phyloP scores from a whole-genome alignment of 1,140 invertebrate species.

The Cryptotermes secundus region DNA sequence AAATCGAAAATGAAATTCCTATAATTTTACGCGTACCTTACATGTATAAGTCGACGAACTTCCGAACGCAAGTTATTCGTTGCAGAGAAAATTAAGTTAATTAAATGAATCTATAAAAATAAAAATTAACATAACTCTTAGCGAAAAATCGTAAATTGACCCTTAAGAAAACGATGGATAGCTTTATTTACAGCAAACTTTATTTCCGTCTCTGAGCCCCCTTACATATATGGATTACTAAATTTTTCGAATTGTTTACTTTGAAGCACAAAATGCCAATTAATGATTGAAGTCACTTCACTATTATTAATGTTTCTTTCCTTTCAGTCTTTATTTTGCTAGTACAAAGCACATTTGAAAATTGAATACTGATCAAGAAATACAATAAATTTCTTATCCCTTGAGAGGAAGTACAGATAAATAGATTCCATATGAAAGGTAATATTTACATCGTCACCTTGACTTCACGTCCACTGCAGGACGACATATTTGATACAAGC shows the following conservation, averaged over 20 bases:
- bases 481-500: background rate
- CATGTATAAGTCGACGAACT: too few species aligned
- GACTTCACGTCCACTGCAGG: background rate
- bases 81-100: too few species aligned
- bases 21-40: too few species aligned
- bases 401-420: background rate
- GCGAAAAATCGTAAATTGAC: too few species aligned
- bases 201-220: background rate
- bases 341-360: slow-evolving; percentile 4
- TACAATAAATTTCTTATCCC: background rate
- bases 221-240: background rate
- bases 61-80: too few species aligned
- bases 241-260: too few species aligned
- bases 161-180: too few species aligned
- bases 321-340: slow-evolving; percentile 13
- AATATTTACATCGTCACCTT: background rate
- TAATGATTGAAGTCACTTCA: background rate
- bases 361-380: background rate
- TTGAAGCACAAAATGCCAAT: too few species aligned
- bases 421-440: background rate
- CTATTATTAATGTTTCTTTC: background rate
- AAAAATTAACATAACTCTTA: too few species aligned
- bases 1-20: too few species aligned
- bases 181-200: background rate
- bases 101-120: too few species aligned